Percentiles rank a stretch among this genome's conserved stretches.
Conservation (phyloP, 1,140 invertebrate genomes). For the Theocolax elegans region DNA sequence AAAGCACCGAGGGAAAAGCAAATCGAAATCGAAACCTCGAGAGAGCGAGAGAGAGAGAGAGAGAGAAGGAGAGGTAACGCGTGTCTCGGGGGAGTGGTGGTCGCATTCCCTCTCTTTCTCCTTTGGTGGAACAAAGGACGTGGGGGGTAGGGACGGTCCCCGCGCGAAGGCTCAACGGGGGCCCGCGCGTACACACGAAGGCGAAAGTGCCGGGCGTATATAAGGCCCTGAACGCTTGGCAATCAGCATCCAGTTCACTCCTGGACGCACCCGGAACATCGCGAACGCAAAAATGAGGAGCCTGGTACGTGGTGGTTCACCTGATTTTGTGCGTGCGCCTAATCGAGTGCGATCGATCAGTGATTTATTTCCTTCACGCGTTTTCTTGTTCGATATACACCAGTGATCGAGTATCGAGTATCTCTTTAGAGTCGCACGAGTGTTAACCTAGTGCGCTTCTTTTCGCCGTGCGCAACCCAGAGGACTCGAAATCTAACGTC, state of each 20-base stretch:
- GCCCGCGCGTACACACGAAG: constrained; percentile 59
- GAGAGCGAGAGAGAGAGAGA: constrained; percentile 38
- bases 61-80: constrained; percentile 53
- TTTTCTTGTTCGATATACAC: neutral
- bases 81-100: constrained; percentile 64
- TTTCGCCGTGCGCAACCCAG: neutral
- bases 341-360: neutral
- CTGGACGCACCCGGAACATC: constrained; percentile 72
- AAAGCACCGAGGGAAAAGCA: constrained; percentile 36
- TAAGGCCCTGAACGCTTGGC: constrained; percentile 71
- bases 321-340: neutral
- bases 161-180: constrained; percentile 37
- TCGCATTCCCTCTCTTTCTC: constrained; percentile 35
- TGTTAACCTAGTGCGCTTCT: neutral
- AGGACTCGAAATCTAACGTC: no score
- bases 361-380: neutral
- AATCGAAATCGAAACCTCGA: constrained; percentile 33
- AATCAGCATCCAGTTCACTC: constrained; percentile 78
- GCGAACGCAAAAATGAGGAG: constrained; percentile 65
- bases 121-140: constrained; percentile 54
- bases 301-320: constrained; percentile 65
- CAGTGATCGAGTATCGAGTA: no score
- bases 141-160: constrained; percentile 52
- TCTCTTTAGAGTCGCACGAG: no score
- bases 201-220: constrained; percentile 69